Conservation (phyloP, 2,888 invertebrate species). For the Melanargia galathea region DNA sequence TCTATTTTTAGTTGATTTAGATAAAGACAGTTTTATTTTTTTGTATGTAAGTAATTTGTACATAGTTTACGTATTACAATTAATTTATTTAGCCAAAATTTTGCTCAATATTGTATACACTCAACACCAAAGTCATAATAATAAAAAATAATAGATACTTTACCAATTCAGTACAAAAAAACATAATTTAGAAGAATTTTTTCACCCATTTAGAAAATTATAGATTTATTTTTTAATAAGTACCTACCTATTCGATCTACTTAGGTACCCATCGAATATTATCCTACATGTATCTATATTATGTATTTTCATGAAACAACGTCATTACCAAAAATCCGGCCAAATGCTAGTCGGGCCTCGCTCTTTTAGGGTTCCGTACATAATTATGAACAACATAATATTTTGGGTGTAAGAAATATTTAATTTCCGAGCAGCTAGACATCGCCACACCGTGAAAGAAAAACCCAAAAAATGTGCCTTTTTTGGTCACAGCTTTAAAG, state of each 20-base stretch:
- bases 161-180: conserved; percentile 77
- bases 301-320: not conserved
- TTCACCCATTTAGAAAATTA: conserved; percentile 10
- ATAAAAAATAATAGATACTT: conserved; percentile 57
- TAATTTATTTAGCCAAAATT: conserved; percentile 80
- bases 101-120: conserved; percentile 81
- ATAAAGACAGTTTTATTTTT: conserved; percentile 77
- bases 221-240: conserved; percentile 3
- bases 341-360: no score
- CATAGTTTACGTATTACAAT: conserved; percentile 61
- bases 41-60: conserved; percentile 65
- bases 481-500: no score
- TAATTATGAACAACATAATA: no score
- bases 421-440: no score
- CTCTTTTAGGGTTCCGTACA: no score
- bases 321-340: not conserved
- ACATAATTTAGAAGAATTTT: conserved; percentile 59
- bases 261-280: not conserved
- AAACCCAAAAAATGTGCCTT: no score
- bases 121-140: conserved; percentile 81
- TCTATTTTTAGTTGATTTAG: conserved; percentile 62
- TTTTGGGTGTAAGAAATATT: no score
- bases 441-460: no score
- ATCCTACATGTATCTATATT: not conserved
- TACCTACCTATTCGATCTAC: not conserved